Percentiles rank a stretch among this genome's conserved stretches.
These are phyloP conservation scores for Rhinoptilus africanus DNA, from an alignment of 2,113 vertebrate species.

Conservation along the genomic window DNA sequence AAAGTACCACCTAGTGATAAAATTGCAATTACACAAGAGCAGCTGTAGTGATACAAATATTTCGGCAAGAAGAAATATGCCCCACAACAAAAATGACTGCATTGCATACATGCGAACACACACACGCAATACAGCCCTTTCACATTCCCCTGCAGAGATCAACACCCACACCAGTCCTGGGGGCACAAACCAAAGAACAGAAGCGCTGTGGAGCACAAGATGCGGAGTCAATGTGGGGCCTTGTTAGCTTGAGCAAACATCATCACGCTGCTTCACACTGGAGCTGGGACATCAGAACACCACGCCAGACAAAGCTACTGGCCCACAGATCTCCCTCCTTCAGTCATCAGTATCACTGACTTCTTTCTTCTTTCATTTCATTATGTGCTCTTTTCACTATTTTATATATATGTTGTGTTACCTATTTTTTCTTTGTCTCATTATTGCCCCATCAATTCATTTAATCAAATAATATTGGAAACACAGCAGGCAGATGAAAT, in stretches of 20 bases:
- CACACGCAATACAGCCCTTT: neutral
- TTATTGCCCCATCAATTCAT: neutral
- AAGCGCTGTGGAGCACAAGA: neutral
- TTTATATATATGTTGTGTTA: neutral
- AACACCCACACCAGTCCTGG: neutral
- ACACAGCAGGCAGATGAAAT: neutral
- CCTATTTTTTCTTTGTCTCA: neutral
- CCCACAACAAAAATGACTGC: neutral
- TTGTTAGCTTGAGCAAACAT: neutral
- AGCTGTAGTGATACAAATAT: neutral
- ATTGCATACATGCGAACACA: neutral
- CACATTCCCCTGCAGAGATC: neutral
- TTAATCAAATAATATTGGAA: neutral
- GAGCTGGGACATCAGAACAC: neutral
- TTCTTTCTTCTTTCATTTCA: neutral
- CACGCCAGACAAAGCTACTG: neutral
- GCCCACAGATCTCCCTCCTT: neutral
- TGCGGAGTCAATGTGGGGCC: fast-evolving
- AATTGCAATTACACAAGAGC: neutral
- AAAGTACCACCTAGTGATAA: neutral
- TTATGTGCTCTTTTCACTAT: neutral
- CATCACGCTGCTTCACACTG: neutral
- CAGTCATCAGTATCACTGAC: neutral
- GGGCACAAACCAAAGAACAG: neutral
- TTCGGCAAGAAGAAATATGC: neutral